Evolutionary conservation across 2,797 vertebrate genomes (phyloP).

Genomic region (Argentina silus): DNA sequence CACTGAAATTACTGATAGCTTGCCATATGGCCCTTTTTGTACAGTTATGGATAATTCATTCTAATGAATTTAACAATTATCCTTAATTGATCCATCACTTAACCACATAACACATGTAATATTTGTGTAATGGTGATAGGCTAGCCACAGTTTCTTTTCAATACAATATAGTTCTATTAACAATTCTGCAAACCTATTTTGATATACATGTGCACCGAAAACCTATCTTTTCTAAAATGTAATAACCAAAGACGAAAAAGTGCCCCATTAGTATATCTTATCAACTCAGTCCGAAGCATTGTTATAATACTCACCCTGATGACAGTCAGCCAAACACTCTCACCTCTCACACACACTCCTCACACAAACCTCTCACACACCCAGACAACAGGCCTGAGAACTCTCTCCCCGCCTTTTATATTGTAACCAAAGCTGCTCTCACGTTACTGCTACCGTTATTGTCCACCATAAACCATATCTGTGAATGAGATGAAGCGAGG

Average conservation of each 20-base stretch:
- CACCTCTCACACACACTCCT: slow-evolving; percentile 17
- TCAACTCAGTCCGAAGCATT: no score
- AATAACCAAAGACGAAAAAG: no score
- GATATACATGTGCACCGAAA: no score
- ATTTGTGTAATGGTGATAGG: not conserved
- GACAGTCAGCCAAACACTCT: slow-evolving; percentile 20
- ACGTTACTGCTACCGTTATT: slow-evolving; percentile 23
- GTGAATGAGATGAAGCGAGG: slow-evolving; percentile 15
- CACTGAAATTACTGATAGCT: no score
- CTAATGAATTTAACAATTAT: not conserved
- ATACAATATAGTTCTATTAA: no score
- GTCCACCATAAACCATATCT: slow-evolving; percentile 15
- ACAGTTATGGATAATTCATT: no score
- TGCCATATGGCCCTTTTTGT: no score
- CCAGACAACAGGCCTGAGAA: slow-evolving; percentile 7
- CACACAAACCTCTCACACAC: slow-evolving; percentile 13
- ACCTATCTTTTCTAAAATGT: no score
- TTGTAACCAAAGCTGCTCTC: slow-evolving; percentile 46
- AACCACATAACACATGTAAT: not conserved
- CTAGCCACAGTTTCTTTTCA: no score
- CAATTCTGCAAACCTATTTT: no score
- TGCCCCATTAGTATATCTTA: no score
- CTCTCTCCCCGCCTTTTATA: slow-evolving; percentile 48
- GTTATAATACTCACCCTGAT: slow-evolving; percentile 27
- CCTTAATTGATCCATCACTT: not conserved